Base-by-base conservation (phyloP, 2,797 vertebrate species). In the Muraenolepis orangiensis region DNA sequence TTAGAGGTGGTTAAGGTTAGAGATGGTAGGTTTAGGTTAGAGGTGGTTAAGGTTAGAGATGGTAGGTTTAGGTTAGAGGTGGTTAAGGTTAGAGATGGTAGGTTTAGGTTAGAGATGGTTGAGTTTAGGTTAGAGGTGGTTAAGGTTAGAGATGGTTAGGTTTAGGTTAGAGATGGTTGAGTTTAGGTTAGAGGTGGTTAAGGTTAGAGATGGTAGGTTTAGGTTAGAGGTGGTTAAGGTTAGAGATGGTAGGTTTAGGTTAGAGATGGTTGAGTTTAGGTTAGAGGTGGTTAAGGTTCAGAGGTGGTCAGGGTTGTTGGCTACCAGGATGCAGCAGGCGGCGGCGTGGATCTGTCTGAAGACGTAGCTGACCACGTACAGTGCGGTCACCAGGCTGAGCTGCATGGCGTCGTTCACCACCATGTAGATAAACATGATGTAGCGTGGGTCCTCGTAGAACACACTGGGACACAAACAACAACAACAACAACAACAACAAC, bases 341-440 rank as follows among this genome's bases (percentile, higher is more conserved):
- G 90, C 92, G 1, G 88, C 87, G 42, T 88, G 81, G 74, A 95
- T 93, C 85, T 87, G 90, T 74, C 87, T 85, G 88, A 93, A 93
- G 78, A 92, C 84, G 84, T 95, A 94, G 82, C 94, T 94, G 82
- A 91, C 85, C 76, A 94, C 89, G 20, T 93, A 94, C 16, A 95
- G 89, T 1, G 88, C 81, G 0, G 93, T 94, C 0, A 94, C 91
- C 5, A 95, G 82, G 6, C 82, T 93, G 11, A 95, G 92, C 87
- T 93, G 93, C 77, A 94, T 67, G 0, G 93, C 91, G 13, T 95
- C 94, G 6, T 94, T 95, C 34, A 95, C 76, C 72, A 94, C 94
- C 94, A 94, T 94, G 85, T 6, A 88, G 87, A 94, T 91, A 77
- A 95, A 95, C 94, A 95, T 91, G 84, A 95, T 92, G 87, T 95